A percentile compares a stretch with the other conserved stretches of the same genome.
These are phyloP conservation scores for Proisotoma minuta DNA, from an alignment of 2,888 invertebrate genomes.

Conservation along the genomic window DNA sequence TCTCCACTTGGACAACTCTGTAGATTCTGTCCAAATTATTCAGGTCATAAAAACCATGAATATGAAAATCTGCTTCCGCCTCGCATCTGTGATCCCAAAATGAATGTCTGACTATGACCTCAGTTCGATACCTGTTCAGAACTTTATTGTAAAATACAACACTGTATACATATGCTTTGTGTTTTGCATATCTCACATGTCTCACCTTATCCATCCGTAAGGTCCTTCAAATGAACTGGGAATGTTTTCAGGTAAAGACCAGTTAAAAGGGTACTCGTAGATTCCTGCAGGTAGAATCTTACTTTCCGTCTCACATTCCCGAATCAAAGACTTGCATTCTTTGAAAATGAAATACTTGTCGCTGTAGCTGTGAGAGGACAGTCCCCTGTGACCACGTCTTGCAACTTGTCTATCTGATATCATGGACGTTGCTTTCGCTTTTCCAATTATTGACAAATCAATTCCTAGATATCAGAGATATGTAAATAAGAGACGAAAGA, in stretches of 20 bases:
- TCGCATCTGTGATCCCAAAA: slow-evolving; percentile 13
- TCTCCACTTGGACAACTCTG: slow-evolving; percentile 1
- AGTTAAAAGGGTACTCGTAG: slow-evolving; percentile 6
- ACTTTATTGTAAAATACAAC: too few relatives aligned
- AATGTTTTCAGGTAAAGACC: slow-evolving; percentile 7
- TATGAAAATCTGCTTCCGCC: background rate
- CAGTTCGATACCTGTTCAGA: slow-evolving; percentile 4
- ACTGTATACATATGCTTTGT: too few relatives aligned
- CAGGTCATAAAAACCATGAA: background rate
- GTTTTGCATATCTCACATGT: too few relatives aligned
- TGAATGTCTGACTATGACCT: background rate
- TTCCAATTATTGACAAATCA: background rate
- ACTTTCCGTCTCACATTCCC: background rate
- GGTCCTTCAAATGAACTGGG: slow-evolving; percentile 13
- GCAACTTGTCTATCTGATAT: background rate
- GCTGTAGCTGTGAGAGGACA: background rate
- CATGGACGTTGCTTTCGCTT: background rate
- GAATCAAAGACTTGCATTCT: background rate
- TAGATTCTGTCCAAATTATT: background rate
- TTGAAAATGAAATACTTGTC: background rate
- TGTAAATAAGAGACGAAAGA: background rate
- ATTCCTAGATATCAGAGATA: background rate
- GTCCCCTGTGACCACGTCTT: background rate
- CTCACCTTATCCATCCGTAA: slow-evolving; percentile 6
- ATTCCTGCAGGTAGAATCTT: background rate